A percentile compares a stretch with the other conserved stretches of the same genome.
These are phyloP conservation scores for Thecocarcelia acutangulata DNA, from an alignment of 2,888 invertebrate genomes.

Conservation along the genomic window DNA sequence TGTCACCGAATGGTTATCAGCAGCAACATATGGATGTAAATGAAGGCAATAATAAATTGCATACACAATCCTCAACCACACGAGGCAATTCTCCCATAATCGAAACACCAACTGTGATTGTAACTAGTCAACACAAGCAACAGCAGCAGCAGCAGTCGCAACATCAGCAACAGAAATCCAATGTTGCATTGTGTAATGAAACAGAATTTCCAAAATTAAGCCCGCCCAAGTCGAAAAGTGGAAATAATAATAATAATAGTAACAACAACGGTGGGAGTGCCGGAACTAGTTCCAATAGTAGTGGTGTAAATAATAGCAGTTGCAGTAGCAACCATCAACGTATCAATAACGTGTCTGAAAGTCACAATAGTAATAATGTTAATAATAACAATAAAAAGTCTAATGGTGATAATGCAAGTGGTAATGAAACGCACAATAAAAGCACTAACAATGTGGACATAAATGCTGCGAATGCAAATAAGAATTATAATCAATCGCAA, in stretches of 20 bases:
- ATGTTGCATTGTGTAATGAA: slow-evolving; percentile 79
- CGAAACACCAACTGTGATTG: slow-evolving; percentile 79
- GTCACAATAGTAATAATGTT: slow-evolving; percentile 69
- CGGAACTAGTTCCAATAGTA: slow-evolving; percentile 34
- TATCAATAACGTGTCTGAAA: slow-evolving; percentile 68
- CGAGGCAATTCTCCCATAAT: slow-evolving; percentile 78
- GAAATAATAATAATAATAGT: too few species aligned
- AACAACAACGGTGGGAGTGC: slow-evolving; percentile 35
- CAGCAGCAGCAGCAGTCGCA: slow-evolving; percentile 74
- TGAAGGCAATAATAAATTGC: slow-evolving; percentile 75
- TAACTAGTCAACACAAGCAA: slow-evolving; percentile 79
- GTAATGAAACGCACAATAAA: slow-evolving; percentile 63
- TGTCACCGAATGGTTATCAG: slow-evolving; percentile 70
- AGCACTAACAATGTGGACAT: slow-evolving; percentile 59
- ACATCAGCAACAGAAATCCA: slow-evolving; percentile 70
- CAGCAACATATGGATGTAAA: slow-evolving; percentile 73
- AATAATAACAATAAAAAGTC: slow-evolving; percentile 71
- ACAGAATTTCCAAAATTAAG: slow-evolving; percentile 81
- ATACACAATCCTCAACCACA: slow-evolving; percentile 74
- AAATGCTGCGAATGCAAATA: slow-evolving; percentile 64
- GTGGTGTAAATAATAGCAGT: slow-evolving; percentile 37
- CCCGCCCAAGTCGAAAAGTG: slow-evolving; percentile 81
- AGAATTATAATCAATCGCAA: slow-evolving; percentile 65
- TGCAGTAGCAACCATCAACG: slow-evolving; percentile 58
- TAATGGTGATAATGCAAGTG: slow-evolving; percentile 57